Base-by-base conservation (phyloP, 2,888 invertebrate species). In the Tetramorium bicarinatum region DNA sequence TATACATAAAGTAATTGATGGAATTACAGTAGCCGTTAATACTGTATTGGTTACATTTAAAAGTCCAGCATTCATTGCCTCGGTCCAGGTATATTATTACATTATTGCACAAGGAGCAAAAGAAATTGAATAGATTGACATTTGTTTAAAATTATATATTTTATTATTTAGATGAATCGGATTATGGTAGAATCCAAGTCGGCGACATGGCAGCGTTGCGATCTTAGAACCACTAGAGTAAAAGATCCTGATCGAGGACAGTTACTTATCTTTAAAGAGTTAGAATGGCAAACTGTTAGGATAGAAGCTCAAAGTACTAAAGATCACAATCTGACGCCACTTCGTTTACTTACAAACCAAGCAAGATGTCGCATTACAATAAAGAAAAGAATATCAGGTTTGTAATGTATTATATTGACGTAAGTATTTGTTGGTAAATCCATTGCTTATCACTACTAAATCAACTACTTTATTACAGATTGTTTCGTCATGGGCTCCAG, bases 211-310 rank as follows among this genome's bases (percentile, higher is more conserved):
- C 96, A 97, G 81, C 96, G 96, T 86, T 97, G 97, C 87, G 99
- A 99, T 95, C 96, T 99, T 91, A 96, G 98, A 93, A 96, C 98
- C 95, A 99, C 99, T 71, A 96, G 99, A 92, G 96, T 99, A 89
- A 98, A 99, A 95, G 99, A 99, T 93, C 96, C 97, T 3, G 97
- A 97, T 87, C 97, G 97, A 87, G 98, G 98, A 61, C 98, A 99
- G 93, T 96, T 99, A 88, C 96, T 99, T 88, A 98, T 99, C 93
- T 99, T 99, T 95, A 99, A 99, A 96, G 98, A 99, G 95, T 95
- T 99, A 79, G 98, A 98, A 94, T 99, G 99, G 99, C 99, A 99
- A 95, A 98, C 98, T 74, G 97, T 99, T 29, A 96, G 99, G 87
- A 98, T 99, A 93, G 99, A 99, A 95, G 99, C 99, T 15, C 97